A percentile compares a stretch with the other conserved stretches of the same genome.
Conservation (phyloP, 2,888 invertebrate genomes). For the Pterostichus niger region DNA sequence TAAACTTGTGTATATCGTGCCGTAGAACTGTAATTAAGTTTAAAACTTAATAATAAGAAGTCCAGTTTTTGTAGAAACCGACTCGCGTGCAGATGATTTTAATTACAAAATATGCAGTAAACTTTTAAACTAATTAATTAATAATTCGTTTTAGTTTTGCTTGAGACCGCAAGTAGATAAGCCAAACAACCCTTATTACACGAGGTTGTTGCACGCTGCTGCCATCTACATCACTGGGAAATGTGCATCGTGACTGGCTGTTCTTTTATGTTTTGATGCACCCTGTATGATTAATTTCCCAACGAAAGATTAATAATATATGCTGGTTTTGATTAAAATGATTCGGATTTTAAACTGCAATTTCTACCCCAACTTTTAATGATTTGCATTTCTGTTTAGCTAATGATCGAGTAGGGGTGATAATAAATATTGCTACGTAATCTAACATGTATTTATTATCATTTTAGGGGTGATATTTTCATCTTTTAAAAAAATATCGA, state of each 20-base stretch:
- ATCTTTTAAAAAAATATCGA: no score
- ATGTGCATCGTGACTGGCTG: slow-evolving; percentile 54
- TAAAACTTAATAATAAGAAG: slow-evolving; percentile 25
- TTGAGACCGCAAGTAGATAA: slow-evolving; percentile 1
- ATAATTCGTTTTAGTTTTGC: slow-evolving; percentile 46
- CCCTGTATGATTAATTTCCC: slow-evolving; percentile 60
- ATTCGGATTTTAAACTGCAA: slow-evolving; percentile 50
- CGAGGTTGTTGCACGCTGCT: slow-evolving; percentile 23
- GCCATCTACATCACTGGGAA: slow-evolving; percentile 35
- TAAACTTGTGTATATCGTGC: background rate
- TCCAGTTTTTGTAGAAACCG: background rate
- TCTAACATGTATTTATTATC: slow-evolving; percentile 25
- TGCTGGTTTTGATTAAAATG: slow-evolving; percentile 42
- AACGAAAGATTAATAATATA: slow-evolving; percentile 61
- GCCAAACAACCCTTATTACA: slow-evolving; percentile 12
- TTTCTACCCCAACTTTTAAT: slow-evolving; percentile 45
- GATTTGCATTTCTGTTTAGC: slow-evolving; percentile 33
- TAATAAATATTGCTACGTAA: slow-evolving; percentile 36
- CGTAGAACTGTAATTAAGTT: slow-evolving; percentile 26
- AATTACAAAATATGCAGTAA: slow-evolving; percentile 37
- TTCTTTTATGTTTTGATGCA: slow-evolving; percentile 51
- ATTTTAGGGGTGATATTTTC: background rate
- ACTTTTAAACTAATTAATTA: slow-evolving; percentile 53
- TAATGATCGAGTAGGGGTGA: slow-evolving; percentile 35
- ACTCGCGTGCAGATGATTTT: slow-evolving; percentile 40